These are phyloP conservation scores for Lycophotia porphyrea DNA, from an alignment of 2,888 invertebrate genomes.

Conservation along the genomic window DNA sequence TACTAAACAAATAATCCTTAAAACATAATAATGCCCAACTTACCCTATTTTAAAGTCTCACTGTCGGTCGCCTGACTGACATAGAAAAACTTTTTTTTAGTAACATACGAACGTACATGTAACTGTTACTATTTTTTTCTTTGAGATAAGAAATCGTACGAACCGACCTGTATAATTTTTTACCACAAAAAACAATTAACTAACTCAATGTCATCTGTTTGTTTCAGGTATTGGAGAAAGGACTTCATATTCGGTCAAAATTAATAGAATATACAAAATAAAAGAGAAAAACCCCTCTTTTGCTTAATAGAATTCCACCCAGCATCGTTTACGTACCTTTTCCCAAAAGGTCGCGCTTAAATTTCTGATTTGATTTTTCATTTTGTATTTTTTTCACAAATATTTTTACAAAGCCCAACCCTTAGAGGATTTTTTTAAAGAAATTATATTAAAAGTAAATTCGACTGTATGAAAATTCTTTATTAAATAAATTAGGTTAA, in stretches of 20 bases:
- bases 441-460: slow-evolving; percentile 45
- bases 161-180: not conserved
- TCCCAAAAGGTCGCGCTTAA: slow-evolving; percentile 39
- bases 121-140: not conserved
- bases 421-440: slow-evolving; percentile 24
- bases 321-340: slow-evolving; percentile 44
- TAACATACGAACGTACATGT: no score
- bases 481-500: slow-evolving; percentile 26
- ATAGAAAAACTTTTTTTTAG: not conserved
- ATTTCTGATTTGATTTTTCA: slow-evolving; percentile 52
- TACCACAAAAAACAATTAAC: not conserved
- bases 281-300: slow-evolving; percentile 28
- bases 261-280: slow-evolving; percentile 43
- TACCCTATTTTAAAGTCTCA: not conserved
- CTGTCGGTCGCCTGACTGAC: not conserved
- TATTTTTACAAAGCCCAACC: slow-evolving; percentile 50
- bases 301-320: slow-evolving; percentile 48
- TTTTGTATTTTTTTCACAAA: slow-evolving; percentile 47
- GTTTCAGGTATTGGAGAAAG: slow-evolving; percentile 62
- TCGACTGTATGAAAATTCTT: slow-evolving; percentile 32
- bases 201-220: slow-evolving; percentile 59
- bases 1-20: no score
- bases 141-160: not conserved
- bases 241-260: slow-evolving; percentile 46
- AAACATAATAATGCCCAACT: no score